These are phyloP conservation scores for Irena cyanogastra DNA, from an alignment of 2,113 vertebrate genomes.

Conservation along the genomic window DNA sequence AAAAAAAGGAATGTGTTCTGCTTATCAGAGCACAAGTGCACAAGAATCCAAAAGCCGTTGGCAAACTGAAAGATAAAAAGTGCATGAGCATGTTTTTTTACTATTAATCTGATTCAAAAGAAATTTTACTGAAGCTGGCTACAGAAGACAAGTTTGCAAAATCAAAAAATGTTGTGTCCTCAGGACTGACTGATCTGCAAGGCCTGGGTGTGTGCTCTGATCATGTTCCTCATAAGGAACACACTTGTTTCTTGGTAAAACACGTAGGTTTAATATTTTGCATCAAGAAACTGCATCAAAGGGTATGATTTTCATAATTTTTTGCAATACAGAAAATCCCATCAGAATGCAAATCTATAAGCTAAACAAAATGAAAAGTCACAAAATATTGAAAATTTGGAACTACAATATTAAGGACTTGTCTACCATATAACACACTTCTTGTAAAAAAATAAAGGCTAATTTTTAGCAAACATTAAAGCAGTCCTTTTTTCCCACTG, in stretches of 20 bases:
- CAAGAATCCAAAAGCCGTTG: not conserved
- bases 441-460: not conserved
- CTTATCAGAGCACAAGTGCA: not conserved
- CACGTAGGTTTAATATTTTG: not conserved
- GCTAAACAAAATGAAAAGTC: rapidly evolving
- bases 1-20: not conserved
- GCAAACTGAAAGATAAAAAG: not conserved
- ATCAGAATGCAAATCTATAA: not conserved
- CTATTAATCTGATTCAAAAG: not conserved
- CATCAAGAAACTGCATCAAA: not conserved
- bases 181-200: not conserved
- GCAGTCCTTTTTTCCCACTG: not conserved
- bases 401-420: not conserved
- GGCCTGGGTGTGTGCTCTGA: not conserved
- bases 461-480: not conserved
- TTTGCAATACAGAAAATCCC: not conserved
- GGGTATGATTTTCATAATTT: not conserved
- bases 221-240: rapidly evolving
- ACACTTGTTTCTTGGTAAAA: not conserved
- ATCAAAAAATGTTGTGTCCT: not conserved
- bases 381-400: not conserved
- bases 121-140: not conserved
- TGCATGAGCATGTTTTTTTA: not conserved
- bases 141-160: not conserved
- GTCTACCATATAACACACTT: not conserved